A percentile compares a stretch with the other conserved stretches of the same genome.
Evolutionary conservation across 2,888 invertebrate genomes (phyloP).

Genomic region (Tipula lateralis): DNA sequence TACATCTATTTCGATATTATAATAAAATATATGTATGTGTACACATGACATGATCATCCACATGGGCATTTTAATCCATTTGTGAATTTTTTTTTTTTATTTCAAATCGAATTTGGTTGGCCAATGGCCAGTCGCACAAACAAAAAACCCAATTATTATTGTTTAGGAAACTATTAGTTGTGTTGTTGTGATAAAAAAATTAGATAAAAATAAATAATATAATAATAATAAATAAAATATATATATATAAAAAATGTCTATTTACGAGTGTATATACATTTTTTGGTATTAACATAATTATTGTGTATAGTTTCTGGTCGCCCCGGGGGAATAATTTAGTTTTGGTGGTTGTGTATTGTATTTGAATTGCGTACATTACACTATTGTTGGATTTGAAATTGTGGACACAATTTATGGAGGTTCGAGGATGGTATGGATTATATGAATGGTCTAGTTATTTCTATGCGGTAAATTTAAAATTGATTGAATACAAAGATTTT

Average conservation of each 20-base stretch:
- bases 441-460: not conserved
- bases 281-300: slow-evolving; percentile 2
- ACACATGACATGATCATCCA: not conserved
- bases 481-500: not conserved
- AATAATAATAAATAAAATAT: not conserved
- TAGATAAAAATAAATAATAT: slow-evolving; percentile 20
- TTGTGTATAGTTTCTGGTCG: not conserved
- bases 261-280: not conserved
- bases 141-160: not conserved
- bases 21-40: not conserved
- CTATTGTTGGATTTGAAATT: not conserved
- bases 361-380: not conserved
- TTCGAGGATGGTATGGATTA: not conserved
- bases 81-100: not conserved
- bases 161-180: slow-evolving; percentile 11
- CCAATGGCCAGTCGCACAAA: not conserved
- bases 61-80: not conserved
- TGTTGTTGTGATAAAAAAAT: slow-evolving; percentile 7
- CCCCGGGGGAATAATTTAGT: not conserved
- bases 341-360: not conserved
- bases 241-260: not conserved
- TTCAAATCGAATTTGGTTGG: not conserved
- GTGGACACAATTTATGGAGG: not conserved
- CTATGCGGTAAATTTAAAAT: not conserved
- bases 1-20: not conserved